A percentile compares a stretch with the other conserved stretches of the same genome.
Conservation (phyloP, 2,888 invertebrate genomes). For the Clistopyga incitator region DNA sequence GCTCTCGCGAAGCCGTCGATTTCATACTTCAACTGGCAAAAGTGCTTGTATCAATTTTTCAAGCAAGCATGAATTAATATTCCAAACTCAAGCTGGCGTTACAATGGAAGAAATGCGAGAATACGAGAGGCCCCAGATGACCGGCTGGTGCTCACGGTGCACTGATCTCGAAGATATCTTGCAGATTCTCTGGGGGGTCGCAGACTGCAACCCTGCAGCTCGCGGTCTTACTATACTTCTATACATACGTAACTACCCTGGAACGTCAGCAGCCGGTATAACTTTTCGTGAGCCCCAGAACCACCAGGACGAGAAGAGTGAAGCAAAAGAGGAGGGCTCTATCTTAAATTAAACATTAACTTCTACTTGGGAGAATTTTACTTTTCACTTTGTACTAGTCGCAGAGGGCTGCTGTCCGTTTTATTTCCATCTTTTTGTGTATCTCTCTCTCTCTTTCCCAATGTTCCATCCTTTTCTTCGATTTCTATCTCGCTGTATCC, state of each 20-base stretch:
- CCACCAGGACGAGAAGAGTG: slow-evolving; percentile 61
- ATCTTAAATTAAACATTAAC: slow-evolving; percentile 82
- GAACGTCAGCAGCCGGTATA: slow-evolving; percentile 66
- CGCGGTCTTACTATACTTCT: slow-evolving; percentile 1
- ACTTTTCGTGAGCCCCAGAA: slow-evolving; percentile 69
- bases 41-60: slow-evolving; percentile 23
- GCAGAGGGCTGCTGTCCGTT: slow-evolving; percentile 59
- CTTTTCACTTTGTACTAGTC: slow-evolving; percentile 76
- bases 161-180: slow-evolving; percentile 50
- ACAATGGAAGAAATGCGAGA: slow-evolving; percentile 10
- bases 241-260: slow-evolving; percentile 30
- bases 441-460: slow-evolving; percentile 39
- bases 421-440: slow-evolving; percentile 42
- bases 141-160: slow-evolving; percentile 41
- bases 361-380: slow-evolving; percentile 77
- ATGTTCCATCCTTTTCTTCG: slow-evolving; percentile 8
- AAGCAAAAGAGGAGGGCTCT: slow-evolving; percentile 70
- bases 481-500: slow-evolving; percentile 14
- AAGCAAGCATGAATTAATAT: slow-evolving; percentile 39
- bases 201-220: slow-evolving; percentile 13
- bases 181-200: slow-evolving; percentile 26
- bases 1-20: background rate
- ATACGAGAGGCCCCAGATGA: slow-evolving; percentile 29
- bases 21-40: slow-evolving; percentile 1
- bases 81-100: slow-evolving; percentile 33